phyloP scores from a whole-genome alignment of 1,140 invertebrate species.

The Branchinecta lindahli region DNA sequence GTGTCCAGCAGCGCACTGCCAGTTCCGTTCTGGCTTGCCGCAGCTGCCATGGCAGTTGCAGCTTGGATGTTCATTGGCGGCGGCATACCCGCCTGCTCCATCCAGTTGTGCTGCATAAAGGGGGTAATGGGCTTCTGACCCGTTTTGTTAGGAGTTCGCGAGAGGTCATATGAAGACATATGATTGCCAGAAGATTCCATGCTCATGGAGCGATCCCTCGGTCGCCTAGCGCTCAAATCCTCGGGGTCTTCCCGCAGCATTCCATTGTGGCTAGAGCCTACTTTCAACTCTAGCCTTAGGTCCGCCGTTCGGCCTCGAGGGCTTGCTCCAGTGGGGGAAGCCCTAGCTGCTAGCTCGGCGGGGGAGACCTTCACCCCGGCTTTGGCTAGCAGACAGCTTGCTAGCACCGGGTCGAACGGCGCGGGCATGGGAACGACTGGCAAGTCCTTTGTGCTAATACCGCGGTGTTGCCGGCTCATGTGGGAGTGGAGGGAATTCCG shows the following conservation, averaged over 20 bases:
- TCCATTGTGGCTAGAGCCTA: not conserved
- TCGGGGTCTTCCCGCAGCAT: not conserved
- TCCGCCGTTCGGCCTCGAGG: conserved; percentile 43
- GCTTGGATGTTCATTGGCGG: not conserved
- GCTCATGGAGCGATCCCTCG: not conserved
- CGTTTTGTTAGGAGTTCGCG: conserved; percentile 4
- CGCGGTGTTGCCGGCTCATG: conserved; percentile 77
- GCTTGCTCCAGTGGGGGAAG: conserved; percentile 59
- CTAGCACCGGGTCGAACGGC: conserved; percentile 71
- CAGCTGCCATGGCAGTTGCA: conserved; percentile 14
- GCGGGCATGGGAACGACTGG: conserved; percentile 78
- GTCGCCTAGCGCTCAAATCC: not conserved
- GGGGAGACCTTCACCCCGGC: conserved; percentile 60
- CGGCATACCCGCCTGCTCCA: conserved; percentile 8
- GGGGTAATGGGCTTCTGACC: conserved; percentile 9
- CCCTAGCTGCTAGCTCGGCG: conserved; percentile 57
- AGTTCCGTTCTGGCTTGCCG: conserved; percentile 32
- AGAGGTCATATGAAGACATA: not conserved
- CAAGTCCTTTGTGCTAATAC: conserved; percentile 78
- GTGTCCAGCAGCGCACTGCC: conserved; percentile 64
- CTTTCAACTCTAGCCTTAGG: conserved; percentile 48
- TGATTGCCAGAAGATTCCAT: not conserved
- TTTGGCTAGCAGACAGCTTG: conserved; percentile 58
- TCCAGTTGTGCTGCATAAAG: conserved; percentile 11
- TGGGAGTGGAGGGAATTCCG: conserved; percentile 77